Conservation (phyloP, 2,888 invertebrate species). For the Entomobrya proxima region DNA sequence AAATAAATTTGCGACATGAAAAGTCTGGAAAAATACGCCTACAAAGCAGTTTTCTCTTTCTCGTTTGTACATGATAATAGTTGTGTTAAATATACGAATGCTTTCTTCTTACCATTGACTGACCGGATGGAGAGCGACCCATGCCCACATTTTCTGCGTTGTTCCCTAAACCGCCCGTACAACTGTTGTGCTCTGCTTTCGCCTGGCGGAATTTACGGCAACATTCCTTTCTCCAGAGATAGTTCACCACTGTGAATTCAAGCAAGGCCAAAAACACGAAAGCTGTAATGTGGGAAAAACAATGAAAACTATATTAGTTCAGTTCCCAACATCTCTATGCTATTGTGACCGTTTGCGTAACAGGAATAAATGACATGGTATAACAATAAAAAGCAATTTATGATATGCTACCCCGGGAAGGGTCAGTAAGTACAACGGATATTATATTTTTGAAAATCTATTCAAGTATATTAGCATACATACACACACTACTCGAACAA, state of each 20-base stretch:
- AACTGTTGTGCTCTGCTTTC: conserved; percentile 55
- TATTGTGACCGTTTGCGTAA: background rate
- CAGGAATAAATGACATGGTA: background rate
- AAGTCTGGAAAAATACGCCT: too few relatives aligned
- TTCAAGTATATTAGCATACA: too few relatives aligned
- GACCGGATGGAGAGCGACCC: conserved; percentile 62
- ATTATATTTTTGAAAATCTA: too few relatives aligned
- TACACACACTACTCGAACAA: too few relatives aligned
- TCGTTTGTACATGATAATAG: background rate
- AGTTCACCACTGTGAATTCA: conserved; percentile 79
- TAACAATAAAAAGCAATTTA: background rate
- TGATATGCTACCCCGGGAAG: background rate
- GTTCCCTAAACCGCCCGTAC: conserved; percentile 53
- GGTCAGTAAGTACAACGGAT: too few relatives aligned
- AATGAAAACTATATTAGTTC: conserved; percentile 28
- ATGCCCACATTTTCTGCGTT: conserved; percentile 59
- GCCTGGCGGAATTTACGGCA: conserved; percentile 70
- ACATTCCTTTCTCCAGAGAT: conserved; percentile 78
- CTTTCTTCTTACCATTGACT: conserved; percentile 53
- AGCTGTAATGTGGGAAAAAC: conserved; percentile 76
- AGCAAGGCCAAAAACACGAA: conserved; percentile 79
- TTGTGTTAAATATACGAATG: background rate
- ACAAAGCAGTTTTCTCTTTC: too few relatives aligned
- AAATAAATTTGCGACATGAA: too few relatives aligned
- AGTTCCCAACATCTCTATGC: background rate